These are phyloP conservation scores for Mesorhabditis belari DNA, from an alignment of 2,888 invertebrate species.

Conservation along the genomic window DNA sequence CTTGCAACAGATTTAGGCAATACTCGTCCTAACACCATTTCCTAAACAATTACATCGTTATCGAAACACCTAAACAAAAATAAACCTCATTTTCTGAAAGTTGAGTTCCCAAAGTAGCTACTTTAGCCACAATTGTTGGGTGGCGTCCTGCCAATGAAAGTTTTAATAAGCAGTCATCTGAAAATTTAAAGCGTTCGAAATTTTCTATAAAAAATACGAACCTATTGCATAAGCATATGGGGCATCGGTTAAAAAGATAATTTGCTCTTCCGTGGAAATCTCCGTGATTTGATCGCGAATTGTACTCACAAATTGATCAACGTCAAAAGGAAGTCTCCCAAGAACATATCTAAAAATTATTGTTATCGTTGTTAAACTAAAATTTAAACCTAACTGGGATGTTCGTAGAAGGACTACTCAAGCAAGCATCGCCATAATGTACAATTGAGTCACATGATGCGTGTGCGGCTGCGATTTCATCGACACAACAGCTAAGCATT, in stretches of 20 bases:
- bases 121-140: too few relatives aligned
- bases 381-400: slow-evolving; percentile 65
- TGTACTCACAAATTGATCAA: neutral
- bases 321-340: slow-evolving; percentile 7
- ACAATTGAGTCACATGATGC: slow-evolving; percentile 75
- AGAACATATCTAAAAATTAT: slow-evolving; percentile 10
- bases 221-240: slow-evolving; percentile 7
- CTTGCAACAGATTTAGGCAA: neutral
- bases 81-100: neutral
- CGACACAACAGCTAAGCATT: slow-evolving; percentile 74
- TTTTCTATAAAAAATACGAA: neutral
- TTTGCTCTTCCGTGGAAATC: neutral
- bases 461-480: slow-evolving; percentile 82
- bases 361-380: neutral
- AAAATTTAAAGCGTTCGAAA: neutral
- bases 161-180: neutral
- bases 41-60: too few relatives aligned
- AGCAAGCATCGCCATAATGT: slow-evolving; percentile 84
- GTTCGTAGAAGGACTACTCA: slow-evolving; percentile 65
- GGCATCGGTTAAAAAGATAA: slow-evolving; percentile 9
- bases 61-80: neutral
- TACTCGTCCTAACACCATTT: too few relatives aligned
- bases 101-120: neutral
- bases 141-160: too few relatives aligned
- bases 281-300: neutral